Base-by-base conservation (phyloP, 2,113 vertebrate species). In the Callipepla squamata region DNA sequence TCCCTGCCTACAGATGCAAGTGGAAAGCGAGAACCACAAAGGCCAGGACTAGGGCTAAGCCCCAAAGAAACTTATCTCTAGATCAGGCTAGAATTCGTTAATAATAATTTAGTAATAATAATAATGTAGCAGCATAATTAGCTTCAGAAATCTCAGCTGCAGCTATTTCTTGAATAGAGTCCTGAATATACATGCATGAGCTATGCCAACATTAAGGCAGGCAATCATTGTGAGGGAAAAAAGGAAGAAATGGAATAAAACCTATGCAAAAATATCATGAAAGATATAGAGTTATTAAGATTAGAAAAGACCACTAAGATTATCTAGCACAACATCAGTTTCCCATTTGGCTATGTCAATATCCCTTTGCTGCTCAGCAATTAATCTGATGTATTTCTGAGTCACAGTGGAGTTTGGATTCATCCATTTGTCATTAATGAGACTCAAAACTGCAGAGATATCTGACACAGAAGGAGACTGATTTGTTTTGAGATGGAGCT, bases 401-500 rank as follows among this genome's bases (percentile, higher is more conserved):
- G 57, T 13, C 66, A 48, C 13, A 15, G 14, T 4, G 38, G 26
- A 48, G 53, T 62, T 69, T 12, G 80, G 81, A 75, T 45, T 50
- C 18, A 59, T 19, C 13, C 16, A 18, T 8, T 42, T 44, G 36
- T 34, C 44, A 26, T 13, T 13, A 18, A 34, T 0, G 10, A 79
- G 34, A 45, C n/a, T 47, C 50, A 74, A 55, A 72, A 57, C 32
- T 14, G 23, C 62, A 68, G 74, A 79, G 40, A 19, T 25, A 9
- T 1, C 0, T 2, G 38, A 55, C 14, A 28, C 13, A 17, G 79
- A 34, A 65, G 68, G 72, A 63, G 28, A 38, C 13, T 1, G 21
- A 48, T 51, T 57, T 10, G 3, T 0, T 69, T 42, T 28, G 70
- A 85, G 58, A 57, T 0, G 0, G 19, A 84, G 51, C 15, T 75